Percentiles rank a stretch among this genome's conserved stretches.
Evolutionary conservation across 2,797 vertebrate genomes (phyloP).

Genomic region (Jordanella pulchra): DNA sequence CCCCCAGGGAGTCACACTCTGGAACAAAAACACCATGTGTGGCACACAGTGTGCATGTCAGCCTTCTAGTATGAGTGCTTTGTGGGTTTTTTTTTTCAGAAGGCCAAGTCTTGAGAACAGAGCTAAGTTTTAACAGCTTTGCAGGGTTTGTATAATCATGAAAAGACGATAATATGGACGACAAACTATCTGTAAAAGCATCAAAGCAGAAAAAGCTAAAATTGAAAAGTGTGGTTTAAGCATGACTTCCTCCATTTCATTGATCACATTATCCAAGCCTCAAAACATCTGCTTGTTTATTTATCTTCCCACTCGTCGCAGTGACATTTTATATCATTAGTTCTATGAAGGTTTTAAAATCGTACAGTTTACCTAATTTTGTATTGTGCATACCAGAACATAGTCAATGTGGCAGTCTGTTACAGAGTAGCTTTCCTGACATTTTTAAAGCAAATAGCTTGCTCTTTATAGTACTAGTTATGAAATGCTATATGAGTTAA

Average conservation of each 20-base stretch:
- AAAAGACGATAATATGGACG: conserved; percentile 50
- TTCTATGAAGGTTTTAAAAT: not conserved
- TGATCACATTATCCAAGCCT: conserved; percentile 50
- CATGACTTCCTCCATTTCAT: conserved; percentile 55
- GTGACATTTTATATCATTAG: not conserved
- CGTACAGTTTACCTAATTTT: not conserved
- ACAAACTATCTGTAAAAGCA: conserved; percentile 50
- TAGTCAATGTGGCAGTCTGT: not conserved
- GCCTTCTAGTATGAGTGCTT: conserved; percentile 9
- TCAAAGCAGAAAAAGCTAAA: conserved; percentile 48
- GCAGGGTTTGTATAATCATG: conserved; percentile 53
- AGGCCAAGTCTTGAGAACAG: conserved; percentile 26
- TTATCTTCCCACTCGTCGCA: conserved; percentile 43
- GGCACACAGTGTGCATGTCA: conserved; percentile 22
- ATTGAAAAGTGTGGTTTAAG: conserved; percentile 51
- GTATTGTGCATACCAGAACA: not conserved
- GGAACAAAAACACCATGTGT: conserved; percentile 65
- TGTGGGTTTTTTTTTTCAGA: conserved; percentile 11
- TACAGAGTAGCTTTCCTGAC: not conserved
- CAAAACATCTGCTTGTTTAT: conserved; percentile 41
- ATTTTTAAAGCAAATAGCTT: not conserved
- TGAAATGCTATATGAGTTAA: not conserved
- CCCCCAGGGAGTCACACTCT: conserved; percentile 41
- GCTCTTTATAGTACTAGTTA: not conserved
- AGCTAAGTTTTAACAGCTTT: conserved; percentile 33